These are phyloP conservation scores for Dendrolimus kikuchii DNA, from an alignment of 1,140 invertebrate species.

Conservation along the genomic window DNA sequence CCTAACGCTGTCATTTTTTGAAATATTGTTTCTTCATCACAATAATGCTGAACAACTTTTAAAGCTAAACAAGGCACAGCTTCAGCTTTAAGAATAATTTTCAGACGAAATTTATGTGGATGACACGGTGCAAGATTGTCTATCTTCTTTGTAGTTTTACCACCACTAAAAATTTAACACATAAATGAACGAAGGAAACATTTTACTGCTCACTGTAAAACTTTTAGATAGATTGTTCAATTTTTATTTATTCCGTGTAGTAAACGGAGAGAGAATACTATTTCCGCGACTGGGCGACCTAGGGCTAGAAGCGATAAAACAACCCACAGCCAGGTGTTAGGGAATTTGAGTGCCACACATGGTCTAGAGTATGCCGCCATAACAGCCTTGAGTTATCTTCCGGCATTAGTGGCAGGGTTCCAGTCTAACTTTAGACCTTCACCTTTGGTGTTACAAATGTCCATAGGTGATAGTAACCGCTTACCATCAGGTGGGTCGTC, in stretches of 20 bases:
- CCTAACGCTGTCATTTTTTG: constrained; percentile 10
- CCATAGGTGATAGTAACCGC: too few relatives aligned
- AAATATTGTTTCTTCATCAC: constrained; percentile 19
- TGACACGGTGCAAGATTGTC: constrained; percentile 47
- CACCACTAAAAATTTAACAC: constrained; percentile 33
- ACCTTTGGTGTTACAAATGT: too few relatives aligned
- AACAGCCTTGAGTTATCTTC: too few relatives aligned
- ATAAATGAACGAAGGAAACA: constrained; percentile 1
- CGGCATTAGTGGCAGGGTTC: too few relatives aligned
- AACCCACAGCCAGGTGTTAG: too few relatives aligned
- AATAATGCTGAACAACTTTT: constrained; percentile 21
- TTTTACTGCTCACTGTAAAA: background rate
- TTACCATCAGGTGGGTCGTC: too few relatives aligned
- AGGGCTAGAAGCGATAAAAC: too few relatives aligned
- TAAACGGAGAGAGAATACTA: background rate
- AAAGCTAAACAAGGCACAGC: constrained; percentile 22
- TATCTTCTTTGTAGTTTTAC: constrained; percentile 44
- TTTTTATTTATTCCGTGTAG: background rate
- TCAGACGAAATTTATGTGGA: constrained; percentile 47
- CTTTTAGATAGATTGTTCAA: background rate
- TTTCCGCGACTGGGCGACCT: background rate
- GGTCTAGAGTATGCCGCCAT: too few relatives aligned
- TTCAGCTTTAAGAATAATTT: constrained; percentile 35
- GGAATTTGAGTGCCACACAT: too few relatives aligned
- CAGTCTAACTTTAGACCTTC: too few relatives aligned